Base-by-base conservation (phyloP, 1,140 invertebrate species). In the Oncopodura yosiiana region DNA sequence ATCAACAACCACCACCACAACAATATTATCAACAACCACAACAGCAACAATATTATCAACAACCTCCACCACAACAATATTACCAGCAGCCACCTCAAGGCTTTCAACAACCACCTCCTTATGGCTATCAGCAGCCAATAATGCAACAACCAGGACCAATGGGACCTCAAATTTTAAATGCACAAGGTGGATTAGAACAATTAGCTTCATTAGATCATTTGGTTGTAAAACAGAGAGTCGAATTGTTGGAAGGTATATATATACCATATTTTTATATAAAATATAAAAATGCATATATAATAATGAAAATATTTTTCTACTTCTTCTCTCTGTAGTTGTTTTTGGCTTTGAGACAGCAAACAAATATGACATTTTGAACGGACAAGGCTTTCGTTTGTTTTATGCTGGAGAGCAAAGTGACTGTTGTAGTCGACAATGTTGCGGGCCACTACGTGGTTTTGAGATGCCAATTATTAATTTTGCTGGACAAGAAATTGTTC, bases 391-490 rank as follows among this genome's bases (percentile, higher is more conserved):
- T 68, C 85, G 83, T 67, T 76, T 94, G 1, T 93, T 83, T 68
- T 83, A 80, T 66, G 86, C 87, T 18, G 78, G 79, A 3, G 90
- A 94, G 74, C 82, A 90, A 50, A 86, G 81, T 37, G 82, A 84
- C 68, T 81, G 81, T 60, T 84, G 82, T 56, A 19, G 3, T 8
- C 44, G 26, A 62, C 82, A 83, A 62, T 87, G 81, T 64, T 82
- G 84, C 66, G 88, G 88, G 2, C 76, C 81, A 0, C 66, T 78
- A 18, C 75, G 88, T 41, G 79, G 83, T 2, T 94, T 93, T 69
- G 82, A 86, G 54, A 89, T 94, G 78, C 82, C 82, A 67, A 81
- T 94, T 48, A 74, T 84, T 37, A 89, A 94, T 68, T 82, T 80
- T 65, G 78, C 73, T 60, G 76, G 77, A 49, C 83, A 81, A 60